phyloP scores from a whole-genome alignment of 2,113 vertebrate species.

The Ia io region DNA sequence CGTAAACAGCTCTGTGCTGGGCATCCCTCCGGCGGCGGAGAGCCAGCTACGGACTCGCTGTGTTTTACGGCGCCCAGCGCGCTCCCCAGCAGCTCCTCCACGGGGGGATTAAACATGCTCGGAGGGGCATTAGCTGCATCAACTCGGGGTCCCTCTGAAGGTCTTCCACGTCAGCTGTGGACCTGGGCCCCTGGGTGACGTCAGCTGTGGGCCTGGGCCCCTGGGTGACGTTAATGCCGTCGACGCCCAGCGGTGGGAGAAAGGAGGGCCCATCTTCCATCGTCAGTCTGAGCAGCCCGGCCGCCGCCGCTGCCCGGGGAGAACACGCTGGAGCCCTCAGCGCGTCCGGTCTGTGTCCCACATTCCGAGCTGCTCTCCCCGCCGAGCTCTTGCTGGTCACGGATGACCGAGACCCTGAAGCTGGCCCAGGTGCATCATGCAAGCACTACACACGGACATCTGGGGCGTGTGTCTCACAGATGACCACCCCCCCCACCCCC shows the following conservation, averaged over 20 bases:
- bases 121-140: not conserved
- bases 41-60: slow-evolving; percentile 46
- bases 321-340: not conserved
- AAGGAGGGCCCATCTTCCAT: fast-evolving
- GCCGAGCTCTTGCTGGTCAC: not conserved
- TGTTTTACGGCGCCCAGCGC: not conserved
- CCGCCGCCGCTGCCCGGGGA: not conserved
- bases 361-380: not conserved
- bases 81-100: slow-evolving; percentile 50
- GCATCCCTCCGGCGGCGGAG: not conserved
- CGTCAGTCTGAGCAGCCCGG: not conserved
- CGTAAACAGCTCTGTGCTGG: slow-evolving; percentile 62
- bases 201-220: too few species aligned
- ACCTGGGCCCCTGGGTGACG: not conserved
- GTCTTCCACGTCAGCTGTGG: too few species aligned
- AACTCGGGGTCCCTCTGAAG: not conserved
- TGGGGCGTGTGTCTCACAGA: not conserved
- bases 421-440: not conserved
- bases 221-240: fast-evolving
- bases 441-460: not conserved
- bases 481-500: not conserved
- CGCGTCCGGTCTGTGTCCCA: not conserved
- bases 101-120: not conserved
- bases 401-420: fast-evolving
- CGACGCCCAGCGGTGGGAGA: not conserved